These are phyloP conservation scores for Campylomormyrus tamandua DNA, from an alignment of 2,113 vertebrate genomes.

Conservation along the genomic window DNA sequence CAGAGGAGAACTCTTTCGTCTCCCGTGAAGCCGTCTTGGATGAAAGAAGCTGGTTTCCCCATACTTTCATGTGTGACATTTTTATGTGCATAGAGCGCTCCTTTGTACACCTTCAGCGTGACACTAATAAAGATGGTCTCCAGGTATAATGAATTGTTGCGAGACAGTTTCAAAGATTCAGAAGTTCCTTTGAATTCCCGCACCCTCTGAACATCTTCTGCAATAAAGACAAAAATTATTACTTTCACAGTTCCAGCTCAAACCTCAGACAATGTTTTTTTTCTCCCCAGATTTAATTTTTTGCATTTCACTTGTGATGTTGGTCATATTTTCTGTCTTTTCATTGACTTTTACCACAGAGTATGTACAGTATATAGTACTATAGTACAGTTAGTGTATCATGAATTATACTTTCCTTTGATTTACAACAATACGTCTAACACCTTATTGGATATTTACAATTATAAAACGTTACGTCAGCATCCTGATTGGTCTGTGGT, in stretches of 20 bases:
- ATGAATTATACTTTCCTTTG: background rate
- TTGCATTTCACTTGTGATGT: background rate
- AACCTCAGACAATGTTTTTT: background rate
- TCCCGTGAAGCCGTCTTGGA: conserved; percentile 21
- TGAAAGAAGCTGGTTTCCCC: background rate
- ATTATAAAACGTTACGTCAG: background rate
- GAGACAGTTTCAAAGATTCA: conserved; percentile 13
- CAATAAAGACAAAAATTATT: background rate
- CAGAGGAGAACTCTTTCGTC: conserved; percentile 24
- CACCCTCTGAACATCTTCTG: background rate
- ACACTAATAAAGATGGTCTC: conserved; percentile 23
- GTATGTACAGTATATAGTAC: background rate
- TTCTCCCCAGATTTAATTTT: background rate
- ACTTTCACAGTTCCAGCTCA: background rate
- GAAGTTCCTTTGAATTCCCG: background rate
- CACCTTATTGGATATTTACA: background rate
- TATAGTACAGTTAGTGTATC: background rate
- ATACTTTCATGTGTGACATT: conserved; percentile 29
- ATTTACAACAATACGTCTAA: background rate
- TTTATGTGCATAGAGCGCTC: conserved; percentile 19
- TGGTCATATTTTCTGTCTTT: background rate
- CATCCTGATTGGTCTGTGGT: background rate
- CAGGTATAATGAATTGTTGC: conserved; percentile 24
- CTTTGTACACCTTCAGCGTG: conserved; percentile 28
- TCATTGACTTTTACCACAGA: background rate